Percentiles rank a stretch among this genome's conserved stretches.
These are phyloP conservation scores for Psittacula echo DNA, from an alignment of 2,797 vertebrate genomes.

Conservation along the genomic window DNA sequence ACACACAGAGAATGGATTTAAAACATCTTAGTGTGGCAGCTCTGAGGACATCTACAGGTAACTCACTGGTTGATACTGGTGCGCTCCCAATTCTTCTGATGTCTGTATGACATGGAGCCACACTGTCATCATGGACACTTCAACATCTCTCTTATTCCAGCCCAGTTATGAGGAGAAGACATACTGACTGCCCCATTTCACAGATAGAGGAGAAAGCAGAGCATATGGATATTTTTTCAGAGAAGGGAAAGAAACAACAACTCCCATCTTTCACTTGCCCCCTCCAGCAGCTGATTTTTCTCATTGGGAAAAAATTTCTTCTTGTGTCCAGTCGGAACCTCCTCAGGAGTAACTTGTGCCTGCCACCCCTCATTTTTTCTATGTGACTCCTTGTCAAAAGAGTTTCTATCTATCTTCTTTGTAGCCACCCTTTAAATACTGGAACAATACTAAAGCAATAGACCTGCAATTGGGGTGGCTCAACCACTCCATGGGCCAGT, in stretches of 20 bases:
- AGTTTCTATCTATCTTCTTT: not conserved
- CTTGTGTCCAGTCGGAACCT: not conserved
- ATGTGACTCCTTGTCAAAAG: not conserved
- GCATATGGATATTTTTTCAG: not conserved
- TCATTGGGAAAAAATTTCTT: not conserved
- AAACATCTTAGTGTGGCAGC: not conserved
- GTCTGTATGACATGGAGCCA: not conserved
- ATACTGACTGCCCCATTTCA: no score
- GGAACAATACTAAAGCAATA: not conserved
- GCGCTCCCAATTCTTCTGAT: not conserved
- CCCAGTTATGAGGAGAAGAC: not conserved
- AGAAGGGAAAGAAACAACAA: not conserved
- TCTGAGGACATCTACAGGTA: not conserved
- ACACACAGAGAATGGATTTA: not conserved
- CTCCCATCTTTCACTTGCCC: not conserved
- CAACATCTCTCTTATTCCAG: not conserved
- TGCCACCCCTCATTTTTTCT: not conserved
- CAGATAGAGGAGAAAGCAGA: not conserved
- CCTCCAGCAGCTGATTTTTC: not conserved
- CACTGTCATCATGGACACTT: rapidly evolving
- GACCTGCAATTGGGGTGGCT: not conserved
- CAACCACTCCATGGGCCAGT: no score
- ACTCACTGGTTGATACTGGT: not conserved
- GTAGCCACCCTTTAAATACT: not conserved
- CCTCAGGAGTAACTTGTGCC: not conserved